These are phyloP conservation scores for Dexiosoma caninum DNA, from an alignment of 2,888 invertebrate genomes.

Conservation along the genomic window DNA sequence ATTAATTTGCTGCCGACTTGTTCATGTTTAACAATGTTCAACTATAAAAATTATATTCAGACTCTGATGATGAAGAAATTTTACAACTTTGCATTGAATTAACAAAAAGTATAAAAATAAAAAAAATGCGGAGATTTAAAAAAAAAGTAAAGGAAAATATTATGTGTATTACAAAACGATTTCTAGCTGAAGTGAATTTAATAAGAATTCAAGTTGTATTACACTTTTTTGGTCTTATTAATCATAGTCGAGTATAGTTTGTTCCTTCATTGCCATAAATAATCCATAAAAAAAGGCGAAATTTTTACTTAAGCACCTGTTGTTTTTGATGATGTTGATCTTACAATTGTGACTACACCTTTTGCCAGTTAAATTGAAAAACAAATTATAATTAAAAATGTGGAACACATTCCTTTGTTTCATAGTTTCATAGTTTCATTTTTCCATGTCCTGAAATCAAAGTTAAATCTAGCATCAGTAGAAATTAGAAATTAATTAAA, in stretches of 20 bases:
- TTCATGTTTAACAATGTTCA: constrained; percentile 36
- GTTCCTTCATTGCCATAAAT: constrained; percentile 13
- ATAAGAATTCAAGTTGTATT: constrained; percentile 39
- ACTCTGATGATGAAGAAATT: constrained; percentile 30
- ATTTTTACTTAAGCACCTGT: constrained; percentile 42
- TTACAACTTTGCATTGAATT: constrained; percentile 36
- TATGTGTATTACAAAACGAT: constrained; percentile 30
- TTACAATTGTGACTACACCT: constrained; percentile 28
- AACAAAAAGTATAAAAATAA: not conserved
- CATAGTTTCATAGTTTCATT: not conserved
- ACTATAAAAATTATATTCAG: constrained; percentile 33
- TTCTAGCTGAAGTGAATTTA: constrained; percentile 39
- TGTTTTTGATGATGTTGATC: not conserved
- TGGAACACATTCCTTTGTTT: constrained; percentile 13
- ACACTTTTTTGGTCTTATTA: constrained; percentile 8
- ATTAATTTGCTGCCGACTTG: not conserved
- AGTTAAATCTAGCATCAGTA: not conserved
- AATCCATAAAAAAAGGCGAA: constrained; percentile 12
- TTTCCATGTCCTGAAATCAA: constrained; percentile 8
- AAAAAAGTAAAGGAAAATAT: not conserved
- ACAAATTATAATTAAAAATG: constrained; percentile 53
- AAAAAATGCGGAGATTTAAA: no score
- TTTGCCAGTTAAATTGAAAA: constrained; percentile 24
- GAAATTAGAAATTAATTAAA: not conserved
- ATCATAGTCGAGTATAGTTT: constrained; percentile 22